A percentile compares a stretch with the other conserved stretches of the same genome.
These are phyloP conservation scores for Sterna hirundo DNA, from an alignment of 2,113 vertebrate genomes.

Conservation along the genomic window DNA sequence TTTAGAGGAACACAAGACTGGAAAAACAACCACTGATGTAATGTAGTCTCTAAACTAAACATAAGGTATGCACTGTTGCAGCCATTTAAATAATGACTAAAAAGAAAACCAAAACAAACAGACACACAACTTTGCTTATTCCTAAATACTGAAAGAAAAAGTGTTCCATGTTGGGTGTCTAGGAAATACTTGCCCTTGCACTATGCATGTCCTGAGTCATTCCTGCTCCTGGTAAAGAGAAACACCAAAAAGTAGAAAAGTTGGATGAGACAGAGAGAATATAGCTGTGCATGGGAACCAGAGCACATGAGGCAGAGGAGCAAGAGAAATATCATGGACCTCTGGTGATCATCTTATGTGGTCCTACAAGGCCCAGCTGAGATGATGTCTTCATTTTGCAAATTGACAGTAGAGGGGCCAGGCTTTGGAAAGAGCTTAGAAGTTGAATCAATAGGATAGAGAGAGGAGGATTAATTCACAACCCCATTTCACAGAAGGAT, in stretches of 20 bases:
- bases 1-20: slow-evolving; percentile 8
- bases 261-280: neutral
- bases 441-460: neutral
- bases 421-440: neutral
- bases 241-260: neutral
- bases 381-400: neutral
- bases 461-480: neutral
- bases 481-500: neutral
- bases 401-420: neutral
- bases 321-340: neutral
- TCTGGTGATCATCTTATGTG: neutral
- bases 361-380: neutral
- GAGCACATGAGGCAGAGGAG: neutral
- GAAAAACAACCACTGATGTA: slow-evolving; percentile 57
- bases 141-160: slow-evolving; percentile 19
- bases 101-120: slow-evolving; percentile 16
- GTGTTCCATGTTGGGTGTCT: neutral
- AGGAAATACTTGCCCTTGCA: neutral
- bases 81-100: neutral
- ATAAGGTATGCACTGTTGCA: neutral
- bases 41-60: slow-evolving; percentile 54
- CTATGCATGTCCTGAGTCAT: neutral
- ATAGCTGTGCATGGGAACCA: neutral
- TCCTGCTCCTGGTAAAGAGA: neutral
- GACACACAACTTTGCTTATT: neutral